Percentiles rank a stretch among this genome's conserved stretches.
These are phyloP conservation scores for Lamellibrachia satsuma DNA, from an alignment of 2,888 invertebrate genomes.

Conservation along the genomic window DNA sequence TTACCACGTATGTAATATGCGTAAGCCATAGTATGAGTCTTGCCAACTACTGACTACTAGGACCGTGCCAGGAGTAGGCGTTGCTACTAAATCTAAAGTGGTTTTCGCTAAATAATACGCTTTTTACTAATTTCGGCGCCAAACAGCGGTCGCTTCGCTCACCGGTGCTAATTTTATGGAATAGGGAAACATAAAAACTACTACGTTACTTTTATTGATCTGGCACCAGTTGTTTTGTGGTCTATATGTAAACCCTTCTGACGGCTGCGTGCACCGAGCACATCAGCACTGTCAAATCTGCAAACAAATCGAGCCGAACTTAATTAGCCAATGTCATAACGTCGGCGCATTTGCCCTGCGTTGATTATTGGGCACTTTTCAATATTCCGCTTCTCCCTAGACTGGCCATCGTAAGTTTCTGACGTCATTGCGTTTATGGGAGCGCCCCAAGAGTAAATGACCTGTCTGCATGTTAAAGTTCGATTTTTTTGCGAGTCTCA, in stretches of 20 bases:
- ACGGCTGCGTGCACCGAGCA: background rate
- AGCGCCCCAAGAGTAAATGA: background rate
- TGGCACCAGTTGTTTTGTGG: background rate
- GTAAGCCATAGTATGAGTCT: too few species aligned
- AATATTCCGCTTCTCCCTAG: background rate
- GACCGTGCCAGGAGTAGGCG: too few species aligned
- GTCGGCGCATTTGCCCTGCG: background rate
- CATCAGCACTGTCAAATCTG: background rate
- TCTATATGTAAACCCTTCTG: background rate
- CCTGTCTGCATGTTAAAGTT: too few species aligned
- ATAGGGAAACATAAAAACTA: background rate
- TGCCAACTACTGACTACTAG: too few species aligned
- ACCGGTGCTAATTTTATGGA: background rate
- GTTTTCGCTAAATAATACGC: background rate
- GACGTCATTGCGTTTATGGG: background rate
- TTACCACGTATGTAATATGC: too few species aligned
- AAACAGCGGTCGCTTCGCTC: background rate
- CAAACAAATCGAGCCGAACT: background rate
- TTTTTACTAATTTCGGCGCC: background rate
- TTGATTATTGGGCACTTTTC: background rate
- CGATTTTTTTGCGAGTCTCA: too few species aligned
- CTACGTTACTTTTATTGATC: background rate
- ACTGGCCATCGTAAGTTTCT: background rate
- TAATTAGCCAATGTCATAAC: background rate
- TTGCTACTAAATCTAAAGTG: too few species aligned